phyloP scores from a whole-genome alignment of 1,140 invertebrate species.

The Ptiloglossa arizonensis region DNA sequence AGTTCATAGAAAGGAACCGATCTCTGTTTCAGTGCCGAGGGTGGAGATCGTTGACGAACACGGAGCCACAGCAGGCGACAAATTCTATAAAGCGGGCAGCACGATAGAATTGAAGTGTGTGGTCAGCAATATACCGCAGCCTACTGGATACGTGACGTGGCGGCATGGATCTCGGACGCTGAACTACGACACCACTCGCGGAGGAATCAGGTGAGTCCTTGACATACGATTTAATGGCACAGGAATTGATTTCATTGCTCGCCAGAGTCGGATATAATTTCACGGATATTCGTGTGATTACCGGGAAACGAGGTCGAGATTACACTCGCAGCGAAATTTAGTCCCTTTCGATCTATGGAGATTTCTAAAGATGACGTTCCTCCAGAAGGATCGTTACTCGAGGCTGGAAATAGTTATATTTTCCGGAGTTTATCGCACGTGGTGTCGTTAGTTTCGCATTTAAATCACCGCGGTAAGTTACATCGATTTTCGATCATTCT shows the following conservation, averaged over 20 bases:
- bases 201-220: conserved; percentile 88
- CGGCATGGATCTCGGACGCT: conserved; percentile 89
- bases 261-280: conserved; percentile 18
- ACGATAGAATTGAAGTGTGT: conserved; percentile 93
- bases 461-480: no score
- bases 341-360: neutral
- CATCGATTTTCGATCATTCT: no score
- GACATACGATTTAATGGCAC: conserved; percentile 31
- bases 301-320: neutral
- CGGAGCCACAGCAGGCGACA: conserved; percentile 89
- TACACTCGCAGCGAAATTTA: neutral
- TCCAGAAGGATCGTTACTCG: neutral
- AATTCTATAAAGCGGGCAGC: conserved; percentile 93
- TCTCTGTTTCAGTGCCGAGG: conserved; percentile 87
- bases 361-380: neutral
- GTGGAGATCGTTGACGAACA: conserved; percentile 92
- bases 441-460: no score
- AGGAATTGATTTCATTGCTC: conserved; percentile 34
- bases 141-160: conserved; percentile 91
- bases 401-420: neutral
- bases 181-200: conserved; percentile 92
- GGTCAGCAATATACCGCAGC: conserved; percentile 90
- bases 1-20: neutral
- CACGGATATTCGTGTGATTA: conserved; percentile 9
- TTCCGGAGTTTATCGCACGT: neutral